Conservation (phyloP, 2,113 vertebrate species). For the Nerophis lumbriciformis region DNA sequence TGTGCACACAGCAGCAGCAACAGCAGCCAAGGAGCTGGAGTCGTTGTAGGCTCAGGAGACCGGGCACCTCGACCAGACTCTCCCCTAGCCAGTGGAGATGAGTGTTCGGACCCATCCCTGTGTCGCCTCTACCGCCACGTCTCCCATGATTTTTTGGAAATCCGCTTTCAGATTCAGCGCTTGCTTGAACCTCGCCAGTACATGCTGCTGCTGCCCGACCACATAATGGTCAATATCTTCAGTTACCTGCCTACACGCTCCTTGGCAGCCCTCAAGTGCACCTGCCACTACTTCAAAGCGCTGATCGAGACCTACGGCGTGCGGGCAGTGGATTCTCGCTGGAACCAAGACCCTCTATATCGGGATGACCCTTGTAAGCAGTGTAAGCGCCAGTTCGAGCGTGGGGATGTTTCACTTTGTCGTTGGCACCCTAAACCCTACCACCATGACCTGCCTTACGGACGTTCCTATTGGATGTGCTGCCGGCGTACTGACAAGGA, state of each 20-base stretch:
- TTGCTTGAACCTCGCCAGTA: slow-evolving; percentile 91
- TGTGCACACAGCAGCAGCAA: slow-evolving; percentile 58
- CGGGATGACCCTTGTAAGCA: slow-evolving; percentile 96
- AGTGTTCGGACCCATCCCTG: slow-evolving; percentile 77
- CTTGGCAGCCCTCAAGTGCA: slow-evolving; percentile 90
- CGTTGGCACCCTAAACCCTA: slow-evolving; percentile 98
- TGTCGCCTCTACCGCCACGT: slow-evolving; percentile 93
- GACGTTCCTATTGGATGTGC: slow-evolving; percentile 98
- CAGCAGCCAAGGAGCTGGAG: slow-evolving; percentile 23
- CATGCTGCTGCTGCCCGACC: slow-evolving; percentile 90
- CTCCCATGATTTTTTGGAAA: slow-evolving; percentile 93
- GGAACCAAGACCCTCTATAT: slow-evolving; percentile 90
- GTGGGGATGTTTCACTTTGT: slow-evolving; percentile 91
- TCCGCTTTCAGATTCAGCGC: slow-evolving; percentile 93
- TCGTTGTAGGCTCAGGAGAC: slow-evolving; percentile 45
- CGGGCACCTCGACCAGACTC: slow-evolving; percentile 54
- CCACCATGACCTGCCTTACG: slow-evolving; percentile 98
- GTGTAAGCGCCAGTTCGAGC: slow-evolving; percentile 85
- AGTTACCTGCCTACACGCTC: slow-evolving; percentile 85
- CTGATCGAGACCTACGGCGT: slow-evolving; percentile 89
- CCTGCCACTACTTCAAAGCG: slow-evolving; percentile 88
- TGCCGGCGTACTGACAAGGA: slow-evolving; percentile 86
- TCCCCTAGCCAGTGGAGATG: slow-evolving; percentile 43
- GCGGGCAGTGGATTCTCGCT: slow-evolving; percentile 84
- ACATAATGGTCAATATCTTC: slow-evolving; percentile 93